Base-by-base conservation (phyloP, 1,140 invertebrate species). In the Marisa cornuarietis region DNA sequence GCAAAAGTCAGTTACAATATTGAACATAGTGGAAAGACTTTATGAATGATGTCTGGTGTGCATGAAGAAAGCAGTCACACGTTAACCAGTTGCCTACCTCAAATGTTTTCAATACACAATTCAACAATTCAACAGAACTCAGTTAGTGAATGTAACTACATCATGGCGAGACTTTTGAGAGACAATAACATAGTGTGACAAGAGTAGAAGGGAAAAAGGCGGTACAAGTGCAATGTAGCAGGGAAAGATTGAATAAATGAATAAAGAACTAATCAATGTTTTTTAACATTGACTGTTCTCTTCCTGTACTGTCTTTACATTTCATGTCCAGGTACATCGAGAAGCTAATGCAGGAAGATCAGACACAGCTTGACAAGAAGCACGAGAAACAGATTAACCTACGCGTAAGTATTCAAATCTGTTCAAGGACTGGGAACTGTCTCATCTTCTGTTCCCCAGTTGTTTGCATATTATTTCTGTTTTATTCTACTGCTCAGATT, bases 311-410 rank as follows among this genome's bases (percentile, higher is more conserved):
- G 31, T 22, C 22, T 13, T 68, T 62, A 58, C 18, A n/a, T 14
- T 76, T 42, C 24, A 16, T 61, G 20, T 62, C 7, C 78, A 82
- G 81, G 78, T 88, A 90, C 79, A 85, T 91, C 10, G 89, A 89
- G 71, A 88, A 89, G 77, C 85, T 91, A 80, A 90, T 90, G 87
- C 87, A 88, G 63, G 91, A 91, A 78, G 91, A 91, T 52, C 79
- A 84, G 51, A 71, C 79, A 24, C 80, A 81, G 65, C 71, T 89
- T n/a, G 86, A 89, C 26, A 88, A 88, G 79, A 90, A 85, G 73
- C 86, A 88, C 65, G n/a, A 74, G 8, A 86, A 91, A 79, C 90
- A 90, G 81, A 69, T 80, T 14, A 68, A 66, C 5, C 85, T 91
- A 1, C 85, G 89, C 81, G 89, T 90, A 77, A 75, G 86, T 84